Percentiles rank a stretch among this genome's conserved stretches.
These are phyloP conservation scores for Psittacula derbiana DNA, from an alignment of 2,797 vertebrate species.

Conservation along the genomic window DNA sequence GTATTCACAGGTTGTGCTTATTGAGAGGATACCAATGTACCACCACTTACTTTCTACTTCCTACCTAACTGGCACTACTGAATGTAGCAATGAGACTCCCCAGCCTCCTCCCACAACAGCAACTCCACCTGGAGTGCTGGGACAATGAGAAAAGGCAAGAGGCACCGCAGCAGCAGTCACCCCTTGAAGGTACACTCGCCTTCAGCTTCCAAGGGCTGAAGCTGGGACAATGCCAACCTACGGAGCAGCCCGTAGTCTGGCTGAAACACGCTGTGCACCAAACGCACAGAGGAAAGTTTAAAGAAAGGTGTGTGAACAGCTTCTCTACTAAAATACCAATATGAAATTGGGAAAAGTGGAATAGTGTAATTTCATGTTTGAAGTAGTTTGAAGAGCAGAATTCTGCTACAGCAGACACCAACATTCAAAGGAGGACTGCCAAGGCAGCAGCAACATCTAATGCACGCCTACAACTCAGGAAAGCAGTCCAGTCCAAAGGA, in stretches of 20 bases:
- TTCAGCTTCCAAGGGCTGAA: neutral
- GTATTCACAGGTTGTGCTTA: neutral
- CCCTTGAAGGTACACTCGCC: fast-evolving
- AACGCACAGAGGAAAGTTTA: neutral
- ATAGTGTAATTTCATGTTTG: neutral
- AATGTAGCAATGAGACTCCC: neutral
- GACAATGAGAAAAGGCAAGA: neutral
- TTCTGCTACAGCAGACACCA: neutral
- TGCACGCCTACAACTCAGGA: neutral
- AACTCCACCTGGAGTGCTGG: fast-evolving
- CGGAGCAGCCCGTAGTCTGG: neutral
- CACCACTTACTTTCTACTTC: neutral
- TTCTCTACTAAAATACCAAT: neutral
- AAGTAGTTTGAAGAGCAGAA: neutral
- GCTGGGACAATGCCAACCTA: neutral
- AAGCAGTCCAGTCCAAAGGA: neutral
- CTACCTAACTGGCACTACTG: neutral
- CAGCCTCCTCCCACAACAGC: neutral
- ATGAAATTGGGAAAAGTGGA: neutral
- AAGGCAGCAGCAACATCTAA: fast-evolving
- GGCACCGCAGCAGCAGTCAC: fast-evolving
- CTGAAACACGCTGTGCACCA: neutral
- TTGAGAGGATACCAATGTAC: too few relatives aligned
- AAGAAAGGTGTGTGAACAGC: neutral
- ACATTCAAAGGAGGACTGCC: neutral